Base-by-base conservation (phyloP, 2,888 invertebrate genomes). In the Pseudococcus jackbeardsleyi region DNA sequence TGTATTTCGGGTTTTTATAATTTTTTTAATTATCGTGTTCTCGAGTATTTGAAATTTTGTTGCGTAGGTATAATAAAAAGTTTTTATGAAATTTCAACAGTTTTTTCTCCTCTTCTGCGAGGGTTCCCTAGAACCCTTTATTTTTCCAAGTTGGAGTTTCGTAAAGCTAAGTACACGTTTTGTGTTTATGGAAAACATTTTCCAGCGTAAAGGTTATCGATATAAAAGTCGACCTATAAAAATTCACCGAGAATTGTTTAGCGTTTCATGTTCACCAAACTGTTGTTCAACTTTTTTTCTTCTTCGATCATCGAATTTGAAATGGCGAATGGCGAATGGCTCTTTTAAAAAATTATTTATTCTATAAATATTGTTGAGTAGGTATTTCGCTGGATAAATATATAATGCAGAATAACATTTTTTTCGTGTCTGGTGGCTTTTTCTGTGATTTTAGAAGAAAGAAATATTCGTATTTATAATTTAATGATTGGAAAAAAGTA, bases 1-100 rank as follows among this genome's bases (percentile, higher is more conserved):
- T 8, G 64, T 19, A 22, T 64, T 22, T 64, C 22, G 3, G 64
- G 12, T 64, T 64, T 64, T 64, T 64, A 64, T 64, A 22, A 64
- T 64, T 22, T 12, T 6, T 64, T 19, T 64, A 64, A 64, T 64
- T 64, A 64, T 22, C 22, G 12, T n/a, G n/a, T 15, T 17, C 54
- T 54, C 54, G 15, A n/a, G n/a, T 54, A 54, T n/a, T n/a, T 17
- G n/a, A 54, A 22, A 22, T 64, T 64, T 64, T 22, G 8, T 59
- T 59, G n/a, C 59, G 59, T 59, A 8, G 42, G 42, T 42, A 33
- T 33, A 42, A 19, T 59, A n/a, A 59, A 59, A 59, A 59, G 59
- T 59, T 64, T 64, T 64, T 64, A 64, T 64, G 64, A 64, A 64
- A 64, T 64, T 64, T 64, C 19, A 64, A 64, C 22, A 22, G 7